Evolutionary conservation across 1,140 invertebrate species (phyloP), one percentile per base, ranked within the genome.

Genomic region (Ephestia elutella): DNA sequence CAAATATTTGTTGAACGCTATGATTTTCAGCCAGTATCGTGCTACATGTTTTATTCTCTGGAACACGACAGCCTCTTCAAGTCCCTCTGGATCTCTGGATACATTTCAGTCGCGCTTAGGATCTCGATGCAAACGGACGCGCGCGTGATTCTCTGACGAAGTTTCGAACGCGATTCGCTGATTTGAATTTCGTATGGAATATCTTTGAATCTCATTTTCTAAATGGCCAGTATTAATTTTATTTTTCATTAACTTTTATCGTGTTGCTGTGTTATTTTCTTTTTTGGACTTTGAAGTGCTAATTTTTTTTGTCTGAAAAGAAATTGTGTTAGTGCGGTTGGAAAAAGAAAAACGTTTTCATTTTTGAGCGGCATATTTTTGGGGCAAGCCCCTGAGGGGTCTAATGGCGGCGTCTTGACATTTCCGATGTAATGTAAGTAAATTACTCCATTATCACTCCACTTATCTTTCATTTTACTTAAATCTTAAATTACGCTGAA

Each of bases 401-500:
- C n/a, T 28, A 13, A 25, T 28, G 50, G 50, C 49, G 49, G 49
- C 50, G 9, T 21, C 50, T 53, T 53, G 50, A 53, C 50, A 53
- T 13, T 15, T 15, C 5, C 50, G 11, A 8, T 53, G 2, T n/a
- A 53, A 53, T 53, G 50, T 53, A 25, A 53, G 50, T 53, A 25
- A 25, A 53, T 53, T 53, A 25, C 19, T 53, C 8, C 19, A 11
- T 44, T 44, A 17, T 15, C 15, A 15, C 13, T 44, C 1, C 9
- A 32, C n/a, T 44, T 10, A 5, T 15, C 4, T 44, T 44, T 44
- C n/a, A 15, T 44, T 44, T 17, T 44, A 10, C 25, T 28, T 28
- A 7, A 44, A 4, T 50, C 18, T 21, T 5, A 20, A 20, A 32
- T 11, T 10, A 32, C 4, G 4, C 11, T 10, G 11, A 1, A 32